phyloP scores from a whole-genome alignment of 1,140 invertebrate species.

The Drosophila lacteicornis region DNA sequence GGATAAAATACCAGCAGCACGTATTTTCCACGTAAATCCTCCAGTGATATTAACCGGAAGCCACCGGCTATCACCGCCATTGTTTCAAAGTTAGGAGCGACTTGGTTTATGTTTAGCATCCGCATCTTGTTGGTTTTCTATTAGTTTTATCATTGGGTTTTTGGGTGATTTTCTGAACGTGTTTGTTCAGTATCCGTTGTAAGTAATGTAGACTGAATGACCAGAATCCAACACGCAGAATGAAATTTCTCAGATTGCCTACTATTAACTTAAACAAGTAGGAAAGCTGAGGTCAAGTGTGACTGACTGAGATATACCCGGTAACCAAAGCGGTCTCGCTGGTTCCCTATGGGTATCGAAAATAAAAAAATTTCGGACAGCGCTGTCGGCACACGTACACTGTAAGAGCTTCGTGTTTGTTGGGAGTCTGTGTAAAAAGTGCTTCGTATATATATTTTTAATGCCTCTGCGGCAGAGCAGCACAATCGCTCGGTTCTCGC shows the following conservation, averaged over 20 bases:
- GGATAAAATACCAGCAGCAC: conserved; percentile 98
- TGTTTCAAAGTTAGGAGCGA: conserved; percentile 92
- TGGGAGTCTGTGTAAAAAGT: too few relatives aligned
- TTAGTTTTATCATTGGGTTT: background rate
- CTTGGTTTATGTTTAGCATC: conserved; percentile 45
- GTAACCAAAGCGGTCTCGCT: too few relatives aligned
- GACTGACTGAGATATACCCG: too few relatives aligned
- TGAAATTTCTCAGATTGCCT: background rate
- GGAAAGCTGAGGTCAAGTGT: too few relatives aligned
- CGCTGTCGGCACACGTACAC: too few relatives aligned
- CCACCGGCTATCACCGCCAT: conserved; percentile 94
- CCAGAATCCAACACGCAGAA: background rate
- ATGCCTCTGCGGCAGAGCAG: too few relatives aligned
- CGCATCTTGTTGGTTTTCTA: conserved; percentile 18
- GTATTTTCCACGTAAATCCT: conserved; percentile 97
- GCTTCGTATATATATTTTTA: too few relatives aligned
- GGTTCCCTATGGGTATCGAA: too few relatives aligned
- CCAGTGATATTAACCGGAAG: conserved; percentile 94
- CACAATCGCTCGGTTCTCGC: too few relatives aligned
- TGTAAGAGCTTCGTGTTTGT: too few relatives aligned
- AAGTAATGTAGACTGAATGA: background rate
- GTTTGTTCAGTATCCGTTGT: background rate
- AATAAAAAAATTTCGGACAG: too few relatives aligned
- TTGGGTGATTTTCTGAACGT: background rate
- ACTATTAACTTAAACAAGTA: too few relatives aligned